phyloP scores from a whole-genome alignment of 2,113 vertebrate species.

The Ibidorhyncha struthersii region DNA sequence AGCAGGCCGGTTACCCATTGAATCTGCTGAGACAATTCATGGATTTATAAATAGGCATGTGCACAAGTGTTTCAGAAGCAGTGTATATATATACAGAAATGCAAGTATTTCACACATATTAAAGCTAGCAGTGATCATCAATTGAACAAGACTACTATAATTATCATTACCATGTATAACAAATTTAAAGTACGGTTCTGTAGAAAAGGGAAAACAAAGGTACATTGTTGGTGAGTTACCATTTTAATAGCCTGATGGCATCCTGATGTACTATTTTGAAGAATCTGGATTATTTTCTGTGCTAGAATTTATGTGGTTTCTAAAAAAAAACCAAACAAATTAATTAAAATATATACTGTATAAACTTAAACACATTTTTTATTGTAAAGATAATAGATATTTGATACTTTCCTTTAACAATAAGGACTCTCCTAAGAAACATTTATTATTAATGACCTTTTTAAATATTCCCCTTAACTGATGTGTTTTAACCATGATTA shows the following conservation, averaged over 20 bases:
- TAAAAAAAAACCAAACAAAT: neutral
- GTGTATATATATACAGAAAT: neutral
- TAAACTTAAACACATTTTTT: neutral
- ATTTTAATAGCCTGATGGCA: neutral
- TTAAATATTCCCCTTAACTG: neutral
- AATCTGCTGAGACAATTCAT: neutral
- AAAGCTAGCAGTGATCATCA: neutral
- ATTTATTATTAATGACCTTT: neutral
- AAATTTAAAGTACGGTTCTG: neutral
- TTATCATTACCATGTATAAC: neutral
- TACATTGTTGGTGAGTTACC: accelerated
- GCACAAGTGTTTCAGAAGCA: neutral
- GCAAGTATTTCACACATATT: neutral
- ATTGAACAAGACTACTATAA: neutral
- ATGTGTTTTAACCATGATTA: neutral
- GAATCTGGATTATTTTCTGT: neutral
- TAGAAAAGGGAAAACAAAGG: neutral
- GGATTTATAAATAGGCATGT: neutral
- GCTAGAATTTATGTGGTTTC: neutral
- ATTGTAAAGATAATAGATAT: neutral
- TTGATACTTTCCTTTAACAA: neutral
- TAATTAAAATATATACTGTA: neutral
- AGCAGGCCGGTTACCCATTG: neutral
- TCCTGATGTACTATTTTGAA: neutral
- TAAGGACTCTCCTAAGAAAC: neutral